Evolutionary conservation across 2,113 vertebrate genomes (phyloP), one percentile per base, ranked within the genome.

Genomic region (Mobula birostris): DNA sequence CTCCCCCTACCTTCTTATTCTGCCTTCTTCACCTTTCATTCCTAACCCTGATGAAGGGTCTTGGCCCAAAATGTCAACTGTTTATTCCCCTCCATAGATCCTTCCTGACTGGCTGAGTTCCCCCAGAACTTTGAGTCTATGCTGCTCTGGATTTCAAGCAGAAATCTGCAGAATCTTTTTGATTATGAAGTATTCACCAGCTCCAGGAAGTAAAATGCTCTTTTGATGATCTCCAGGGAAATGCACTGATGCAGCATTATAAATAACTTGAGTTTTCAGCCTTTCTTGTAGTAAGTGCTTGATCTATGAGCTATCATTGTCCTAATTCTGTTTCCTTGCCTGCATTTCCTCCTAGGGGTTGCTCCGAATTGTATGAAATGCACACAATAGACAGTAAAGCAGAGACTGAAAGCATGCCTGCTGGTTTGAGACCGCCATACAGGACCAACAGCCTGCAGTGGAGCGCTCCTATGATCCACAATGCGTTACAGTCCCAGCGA

Each of bases 301-400:
- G 61, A 15, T 63, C 48, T 74, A 93, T 48, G 5, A 93, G 24
- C 24, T 8, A 9, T 9, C 68, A 27, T 72, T 93, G 91, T 36
- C 70, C 24, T 93, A 68, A 40, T 68, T 36, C 88, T 15, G 58
- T 56, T 70, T 27, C 21, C 21, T 7, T 27, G 56, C 79, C 29
- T 95, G 70, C 27, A 36, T 93, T 95, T 94, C 95, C 94, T 36
- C 14, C 72, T 94, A 99, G 98, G 97, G 98, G 98, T 68, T 98
- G 98, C 97, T 97, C 97, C 0, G 98, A 98, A 95, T 97, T 98
- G 94, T 97, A 98, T 83, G 98, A 98, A 95, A 97, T 97, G 97
- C 98, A 96, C 96, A 96, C 96, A 29, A 96, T 97, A 94, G 98
- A 98, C 95, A 96, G 97, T 92, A 98, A 97, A 95, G 94, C 95